Evolutionary conservation across 2,888 invertebrate species (phyloP), one percentile per base, ranked within the genome.

Genomic region (Drosophila sordidula): DNA sequence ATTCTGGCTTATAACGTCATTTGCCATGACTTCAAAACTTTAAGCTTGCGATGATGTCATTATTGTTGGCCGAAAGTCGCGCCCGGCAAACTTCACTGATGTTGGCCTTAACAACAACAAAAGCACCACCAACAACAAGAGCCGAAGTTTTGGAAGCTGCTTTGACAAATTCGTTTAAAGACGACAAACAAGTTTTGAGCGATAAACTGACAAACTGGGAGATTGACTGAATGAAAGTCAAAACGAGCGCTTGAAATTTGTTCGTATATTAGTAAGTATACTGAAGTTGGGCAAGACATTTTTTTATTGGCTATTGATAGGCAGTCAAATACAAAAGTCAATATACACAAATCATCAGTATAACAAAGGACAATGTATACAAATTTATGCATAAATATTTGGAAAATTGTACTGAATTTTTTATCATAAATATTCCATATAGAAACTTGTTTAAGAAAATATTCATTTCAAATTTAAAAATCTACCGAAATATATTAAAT

Each of bases 41-140:
- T 84, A 76, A 87, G 81, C 77, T 75, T 52, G 62, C 72, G 87
- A 79, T 87, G 83, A 83, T 83, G 87, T 83, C 83, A 83, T 84
- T 81, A 80, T 70, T 84, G 76, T 74, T 83, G 78, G 64, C 47
- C 56, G 46, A 73, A 73, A 77, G 74, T 66, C 68, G 68, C 70
- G 66, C n/a, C 63, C 51, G 56, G 63, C 78, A 80, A 87, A 87
- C 83, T 78, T 84, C 66, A 58, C 34, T 42, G 49, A 55, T 57
- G 70, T 63, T 52, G 57, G 52, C 52, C 42, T 44, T n/a, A 61
- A 32, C 29, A 44, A 41, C 42, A 47, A 44, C 47, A 58, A 34
- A 42, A 54, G 41, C 41, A 45, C 18, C 36, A 39, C 36, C 42
- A 56, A 34, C 42, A 45, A 49, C 32, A 39, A 41, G 14, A 59